Evolutionary conservation across 2,888 invertebrate species (phyloP), one percentile per base, ranked within the genome.

Genomic region (Tigriopus californicus): DNA sequence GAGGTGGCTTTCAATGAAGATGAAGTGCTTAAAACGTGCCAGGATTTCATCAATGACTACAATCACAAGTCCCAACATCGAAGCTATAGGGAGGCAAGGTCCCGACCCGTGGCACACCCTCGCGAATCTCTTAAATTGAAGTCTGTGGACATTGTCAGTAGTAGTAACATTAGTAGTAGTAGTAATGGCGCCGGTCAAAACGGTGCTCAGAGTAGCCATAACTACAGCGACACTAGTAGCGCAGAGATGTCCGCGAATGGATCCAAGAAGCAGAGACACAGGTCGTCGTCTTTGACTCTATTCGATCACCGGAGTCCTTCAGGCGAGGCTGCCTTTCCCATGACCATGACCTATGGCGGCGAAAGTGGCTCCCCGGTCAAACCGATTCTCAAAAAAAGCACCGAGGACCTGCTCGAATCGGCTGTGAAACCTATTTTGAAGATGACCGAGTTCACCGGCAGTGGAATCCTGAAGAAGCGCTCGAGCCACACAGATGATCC

Each of bases 301-400:
- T 46, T 46, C 5, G 56, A 56, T 22, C 42, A 56, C n/a, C 18
- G 52, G 8, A 52, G 52, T 25, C 52, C 52, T 6, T 15, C 15
- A 5, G 18, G 5, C 46, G 33, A 33, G 33, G 33, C 33, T 46
- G 33, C 33, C 8, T 20, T 46, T 46, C 46, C 46, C 3, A 15
- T 8, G 5, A 18, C 47, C 11, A 47, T 47, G 11, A 11, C 47
- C 1, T 47, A 10, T 5, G 1, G 22, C 11, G n/a, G 11, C n/a
- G 47, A 47, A 22, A 47, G 22, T 47, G 20, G 18, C 15, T 55
- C n/a, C 41, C 42, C 24, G 8, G 8, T 33, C 22, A 59, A 41
- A 24, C 59, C 59, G 1, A 59, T 59, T 41, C 25, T 59, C 15
- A 59, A 59, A 24, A 59, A 59, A 22, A 59, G 59, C 24, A 41